These are phyloP conservation scores for Halictus ligatus DNA, from an alignment of 2,888 invertebrate genomes.

Conservation along the genomic window DNA sequence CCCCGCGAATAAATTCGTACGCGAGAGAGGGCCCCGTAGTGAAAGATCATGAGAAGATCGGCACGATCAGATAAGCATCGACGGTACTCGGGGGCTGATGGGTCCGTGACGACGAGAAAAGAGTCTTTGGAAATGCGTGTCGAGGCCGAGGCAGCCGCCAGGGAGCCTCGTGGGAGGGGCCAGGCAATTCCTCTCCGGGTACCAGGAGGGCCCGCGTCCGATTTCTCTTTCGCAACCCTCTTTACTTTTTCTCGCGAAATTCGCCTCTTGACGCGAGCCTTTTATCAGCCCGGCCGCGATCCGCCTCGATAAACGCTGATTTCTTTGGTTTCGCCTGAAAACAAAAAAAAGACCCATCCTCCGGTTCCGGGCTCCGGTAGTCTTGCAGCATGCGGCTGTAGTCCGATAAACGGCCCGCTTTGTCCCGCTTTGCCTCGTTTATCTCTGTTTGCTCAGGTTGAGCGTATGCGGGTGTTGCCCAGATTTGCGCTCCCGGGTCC, in stretches of 20 bases:
- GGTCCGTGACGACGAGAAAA: constrained; percentile 74
- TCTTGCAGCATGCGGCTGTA: neutral
- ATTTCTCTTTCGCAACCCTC: constrained; percentile 75
- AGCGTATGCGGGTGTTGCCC: no score
- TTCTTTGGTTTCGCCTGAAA: neutral
- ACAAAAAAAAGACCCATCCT: neutral
- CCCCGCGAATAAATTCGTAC: constrained; percentile 64
- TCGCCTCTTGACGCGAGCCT: constrained; percentile 17
- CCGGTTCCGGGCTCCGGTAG: neutral
- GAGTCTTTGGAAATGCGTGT: constrained; percentile 79
- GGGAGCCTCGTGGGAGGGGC: constrained; percentile 74
- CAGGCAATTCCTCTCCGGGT: constrained; percentile 65
- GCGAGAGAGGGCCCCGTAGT: constrained; percentile 55
- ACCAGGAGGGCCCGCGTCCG: constrained; percentile 55
- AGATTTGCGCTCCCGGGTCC: no score
- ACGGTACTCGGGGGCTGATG: constrained; percentile 72
- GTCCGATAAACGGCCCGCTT: neutral
- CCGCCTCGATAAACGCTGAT: neutral
- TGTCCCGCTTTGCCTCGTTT: neutral
- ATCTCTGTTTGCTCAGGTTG: neutral
- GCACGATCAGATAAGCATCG: constrained; percentile 71
- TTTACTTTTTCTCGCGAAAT: constrained; percentile 48
- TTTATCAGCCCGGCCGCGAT: constrained; percentile 50
- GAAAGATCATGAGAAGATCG: constrained; percentile 72
- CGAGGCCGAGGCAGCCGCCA: constrained; percentile 74